phyloP scores from a whole-genome alignment of 2,113 vertebrate species.

The Chlorodrepanis virens region DNA sequence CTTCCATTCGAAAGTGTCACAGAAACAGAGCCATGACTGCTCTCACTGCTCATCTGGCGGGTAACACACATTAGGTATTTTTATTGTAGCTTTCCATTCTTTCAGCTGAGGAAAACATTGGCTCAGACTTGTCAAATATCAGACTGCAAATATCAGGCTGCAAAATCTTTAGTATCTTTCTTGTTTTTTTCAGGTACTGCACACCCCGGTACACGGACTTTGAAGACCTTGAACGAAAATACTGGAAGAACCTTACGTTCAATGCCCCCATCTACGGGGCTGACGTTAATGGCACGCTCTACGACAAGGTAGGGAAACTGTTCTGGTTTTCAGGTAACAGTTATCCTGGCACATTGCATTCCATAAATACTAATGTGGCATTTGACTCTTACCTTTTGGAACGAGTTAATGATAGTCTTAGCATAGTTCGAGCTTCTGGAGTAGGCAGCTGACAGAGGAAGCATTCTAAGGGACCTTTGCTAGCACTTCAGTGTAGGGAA shows the following conservation, averaged over 20 bases:
- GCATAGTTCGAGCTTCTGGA: neutral
- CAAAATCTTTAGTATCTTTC: neutral
- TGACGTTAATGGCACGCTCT: slow-evolving; percentile 92
- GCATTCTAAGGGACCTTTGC: neutral
- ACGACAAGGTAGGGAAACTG: slow-evolving; percentile 81
- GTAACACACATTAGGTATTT: neutral
- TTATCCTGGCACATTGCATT: neutral
- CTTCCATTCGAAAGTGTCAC: neutral
- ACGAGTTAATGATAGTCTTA: neutral
- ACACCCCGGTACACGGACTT: slow-evolving; percentile 88
- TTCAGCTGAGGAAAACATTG: fast-evolving
- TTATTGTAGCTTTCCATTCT: neutral
- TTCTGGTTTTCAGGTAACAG: neutral
- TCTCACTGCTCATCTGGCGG: neutral
- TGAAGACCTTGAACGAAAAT: slow-evolving; percentile 95
- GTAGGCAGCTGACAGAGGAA: neutral
- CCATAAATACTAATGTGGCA: neutral
- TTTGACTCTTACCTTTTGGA: neutral
- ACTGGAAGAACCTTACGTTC: slow-evolving; percentile 97
- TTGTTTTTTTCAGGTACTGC: slow-evolving; percentile 80
- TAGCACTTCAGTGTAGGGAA: neutral
- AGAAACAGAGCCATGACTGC: neutral
- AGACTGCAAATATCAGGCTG: neutral
- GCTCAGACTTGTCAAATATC: neutral
- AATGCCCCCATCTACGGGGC: slow-evolving; percentile 95